A percentile compares a stretch with the other conserved stretches of the same genome.
These are phyloP conservation scores for Vulpes lagopus DNA, from an alignment of 2,113 vertebrate species.

Conservation along the genomic window DNA sequence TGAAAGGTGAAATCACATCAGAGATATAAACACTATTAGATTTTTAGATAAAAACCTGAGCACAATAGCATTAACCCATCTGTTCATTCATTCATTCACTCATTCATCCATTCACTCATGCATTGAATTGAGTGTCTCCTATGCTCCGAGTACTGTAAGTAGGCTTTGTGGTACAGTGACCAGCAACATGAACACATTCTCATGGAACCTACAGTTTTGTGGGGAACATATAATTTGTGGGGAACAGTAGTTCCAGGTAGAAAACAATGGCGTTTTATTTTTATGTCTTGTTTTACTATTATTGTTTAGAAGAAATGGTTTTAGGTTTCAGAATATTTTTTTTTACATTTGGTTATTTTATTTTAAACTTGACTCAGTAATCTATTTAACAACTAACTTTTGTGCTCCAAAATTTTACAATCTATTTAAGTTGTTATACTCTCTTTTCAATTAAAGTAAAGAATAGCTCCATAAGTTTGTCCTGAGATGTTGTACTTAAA, in stretches of 20 bases:
- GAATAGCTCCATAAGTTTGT: not conserved
- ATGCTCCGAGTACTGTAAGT: fast-evolving
- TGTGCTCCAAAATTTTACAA: not conserved
- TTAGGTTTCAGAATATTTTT: not conserved
- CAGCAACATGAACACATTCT: not conserved
- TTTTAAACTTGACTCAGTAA: not conserved
- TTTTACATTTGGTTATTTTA: not conserved
- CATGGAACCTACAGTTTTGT: not conserved
- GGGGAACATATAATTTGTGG: not conserved
- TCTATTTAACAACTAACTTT: not conserved
- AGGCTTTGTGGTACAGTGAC: not conserved
- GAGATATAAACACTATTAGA: conserved; percentile 51
- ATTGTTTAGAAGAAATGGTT: not conserved
- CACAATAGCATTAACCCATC: not conserved
- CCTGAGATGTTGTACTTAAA: not conserved
- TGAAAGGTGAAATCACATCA: conserved; percentile 61
- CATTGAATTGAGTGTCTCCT: not conserved
- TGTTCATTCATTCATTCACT: not conserved
- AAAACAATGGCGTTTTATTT: not conserved
- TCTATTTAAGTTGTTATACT: not conserved
- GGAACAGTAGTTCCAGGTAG: not conserved
- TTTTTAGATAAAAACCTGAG: conserved; percentile 50
- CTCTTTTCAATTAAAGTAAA: not conserved
- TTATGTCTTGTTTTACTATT: not conserved
- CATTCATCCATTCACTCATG: not conserved